Percentiles rank a stretch among this genome's conserved stretches.
Evolutionary conservation across 2,113 vertebrate species (phyloP).

Genomic region (Acanthochromis polyacanthus): DNA sequence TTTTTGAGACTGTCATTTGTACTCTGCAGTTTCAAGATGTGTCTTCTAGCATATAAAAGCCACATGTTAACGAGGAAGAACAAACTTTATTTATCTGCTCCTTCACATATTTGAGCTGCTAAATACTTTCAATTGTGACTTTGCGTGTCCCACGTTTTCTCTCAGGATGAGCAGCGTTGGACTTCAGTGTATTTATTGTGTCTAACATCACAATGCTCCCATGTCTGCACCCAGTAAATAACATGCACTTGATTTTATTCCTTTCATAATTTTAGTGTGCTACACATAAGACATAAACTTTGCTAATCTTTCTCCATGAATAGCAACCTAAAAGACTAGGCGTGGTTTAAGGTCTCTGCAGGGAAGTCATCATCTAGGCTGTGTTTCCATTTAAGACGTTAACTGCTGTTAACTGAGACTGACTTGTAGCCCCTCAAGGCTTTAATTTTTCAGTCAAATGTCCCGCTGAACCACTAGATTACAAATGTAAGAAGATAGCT

Average conservation of each 20-base stretch:
- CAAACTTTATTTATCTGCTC: too few relatives aligned
- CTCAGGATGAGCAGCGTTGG: too few relatives aligned
- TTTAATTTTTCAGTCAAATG: not conserved
- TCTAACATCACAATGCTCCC: not conserved
- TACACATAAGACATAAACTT: not conserved
- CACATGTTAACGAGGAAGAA: too few relatives aligned
- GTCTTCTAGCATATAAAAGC: too few relatives aligned
- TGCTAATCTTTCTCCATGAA: not conserved
- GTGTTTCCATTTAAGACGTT: slow-evolving; percentile 1
- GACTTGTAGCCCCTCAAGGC: not conserved
- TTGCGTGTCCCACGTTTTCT: too few relatives aligned
- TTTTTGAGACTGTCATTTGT: too few relatives aligned
- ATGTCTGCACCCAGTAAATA: not conserved
- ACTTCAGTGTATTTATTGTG: too few relatives aligned
- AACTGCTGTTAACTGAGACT: not conserved
- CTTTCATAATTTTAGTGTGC: not conserved
- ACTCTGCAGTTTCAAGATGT: too few relatives aligned
- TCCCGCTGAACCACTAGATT: not conserved
- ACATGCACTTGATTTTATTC: not conserved
- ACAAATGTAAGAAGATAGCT: not conserved
- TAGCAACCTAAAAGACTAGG: not conserved
- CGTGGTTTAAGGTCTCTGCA: slow-evolving; percentile 7
- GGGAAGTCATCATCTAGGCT: slow-evolving; percentile 2
- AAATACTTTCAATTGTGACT: too few relatives aligned
- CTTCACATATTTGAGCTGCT: too few relatives aligned